Conservation (phyloP, 2,888 invertebrate species). For the Agonopterix heracliana region DNA sequence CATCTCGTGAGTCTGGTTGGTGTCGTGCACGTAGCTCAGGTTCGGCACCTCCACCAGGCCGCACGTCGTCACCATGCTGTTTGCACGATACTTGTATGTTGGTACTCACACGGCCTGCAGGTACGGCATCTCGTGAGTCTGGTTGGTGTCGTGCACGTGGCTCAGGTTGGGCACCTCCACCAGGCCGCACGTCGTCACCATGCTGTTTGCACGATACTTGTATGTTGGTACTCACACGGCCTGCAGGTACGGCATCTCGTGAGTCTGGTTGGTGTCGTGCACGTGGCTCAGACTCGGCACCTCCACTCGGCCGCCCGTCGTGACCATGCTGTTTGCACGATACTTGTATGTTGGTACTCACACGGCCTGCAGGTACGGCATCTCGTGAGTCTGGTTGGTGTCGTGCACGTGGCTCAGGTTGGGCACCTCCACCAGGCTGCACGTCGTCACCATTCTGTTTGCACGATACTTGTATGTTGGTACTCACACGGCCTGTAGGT, state of each 20-base stretch:
- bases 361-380: conserved; percentile 80
- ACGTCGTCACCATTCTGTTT: conserved; percentile 78
- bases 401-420: conserved; percentile 78
- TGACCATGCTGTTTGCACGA: conserved; percentile 66
- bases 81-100: too few species aligned
- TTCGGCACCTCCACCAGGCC: conserved; percentile 81
- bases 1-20: conserved; percentile 39
- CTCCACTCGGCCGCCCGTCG: conserved; percentile 80
- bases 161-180: conserved; percentile 80
- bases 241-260: conserved; percentile 73
- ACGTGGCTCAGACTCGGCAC: conserved; percentile 81
- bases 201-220: conserved; percentile 52
- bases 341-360: conserved; percentile 71
- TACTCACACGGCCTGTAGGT: conserved; percentile 83
- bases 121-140: conserved; percentile 55
- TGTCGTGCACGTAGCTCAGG: conserved; percentile 75
- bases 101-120: conserved; percentile 84
- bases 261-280: conserved; percentile 46
- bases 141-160: conserved; percentile 66
- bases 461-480: conserved; percentile 24
- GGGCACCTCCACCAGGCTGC: conserved; percentile 80
- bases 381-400: conserved; percentile 35
- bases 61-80: too few species aligned
- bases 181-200: conserved; percentile 79
- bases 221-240: conserved; percentile 82